These are phyloP conservation scores for Redunca redunca DNA, from an alignment of 2,113 vertebrate genomes.

Conservation along the genomic window DNA sequence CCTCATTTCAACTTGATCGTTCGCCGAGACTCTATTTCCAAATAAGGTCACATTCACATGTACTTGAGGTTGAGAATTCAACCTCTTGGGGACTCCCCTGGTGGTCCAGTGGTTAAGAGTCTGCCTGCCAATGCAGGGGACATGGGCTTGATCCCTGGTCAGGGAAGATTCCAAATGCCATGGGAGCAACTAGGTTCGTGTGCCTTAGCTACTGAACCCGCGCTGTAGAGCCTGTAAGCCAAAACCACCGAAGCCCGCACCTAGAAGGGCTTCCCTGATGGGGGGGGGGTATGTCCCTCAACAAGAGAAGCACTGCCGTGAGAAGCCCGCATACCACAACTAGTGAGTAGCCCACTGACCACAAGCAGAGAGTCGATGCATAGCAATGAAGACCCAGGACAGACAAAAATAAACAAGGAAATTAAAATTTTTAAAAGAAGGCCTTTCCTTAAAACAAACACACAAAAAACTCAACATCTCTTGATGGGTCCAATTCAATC, in stretches of 20 bases:
- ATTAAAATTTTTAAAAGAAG: background rate
- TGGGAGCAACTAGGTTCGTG: background rate
- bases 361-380: rapidly evolving
- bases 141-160: background rate
- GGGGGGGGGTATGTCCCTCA: background rate
- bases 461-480: background rate
- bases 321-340: background rate
- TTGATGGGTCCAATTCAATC: background rate
- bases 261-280: background rate
- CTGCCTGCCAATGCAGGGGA: background rate
- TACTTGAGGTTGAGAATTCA: background rate
- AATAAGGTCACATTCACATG: background rate
- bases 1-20: background rate
- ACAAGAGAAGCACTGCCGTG: background rate
- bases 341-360: background rate
- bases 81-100: background rate
- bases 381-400: background rate
- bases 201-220: background rate
- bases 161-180: background rate
- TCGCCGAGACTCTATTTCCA: background rate
- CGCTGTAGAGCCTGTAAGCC: background rate
- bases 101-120: background rate
- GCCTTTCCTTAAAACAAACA: background rate
- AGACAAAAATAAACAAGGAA: background rate
- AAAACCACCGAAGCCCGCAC: background rate